Evolutionary conservation across 2,888 invertebrate genomes (phyloP).

Genomic region (Folsomia candida): DNA sequence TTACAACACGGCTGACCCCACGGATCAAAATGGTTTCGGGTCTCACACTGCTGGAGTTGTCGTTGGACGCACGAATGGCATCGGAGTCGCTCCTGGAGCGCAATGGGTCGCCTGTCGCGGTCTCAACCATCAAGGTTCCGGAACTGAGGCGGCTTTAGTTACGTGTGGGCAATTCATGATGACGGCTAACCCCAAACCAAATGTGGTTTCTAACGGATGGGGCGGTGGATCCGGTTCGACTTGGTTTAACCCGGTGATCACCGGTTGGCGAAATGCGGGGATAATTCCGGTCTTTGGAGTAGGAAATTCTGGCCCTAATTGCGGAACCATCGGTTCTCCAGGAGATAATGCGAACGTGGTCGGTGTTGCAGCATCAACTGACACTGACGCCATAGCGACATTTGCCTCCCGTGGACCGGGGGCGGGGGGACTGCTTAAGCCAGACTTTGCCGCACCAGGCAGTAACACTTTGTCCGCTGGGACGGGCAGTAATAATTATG

Average conservation of each 20-base stretch:
- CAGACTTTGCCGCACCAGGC: conserved; percentile 25
- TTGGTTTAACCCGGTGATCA: background rate
- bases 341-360: conserved; percentile 11
- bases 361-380: conserved; percentile 16
- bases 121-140: background rate
- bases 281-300: conserved; percentile 14
- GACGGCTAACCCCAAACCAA: background rate
- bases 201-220: conserved; percentile 18
- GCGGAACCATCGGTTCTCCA: conserved; percentile 14
- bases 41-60: background rate
- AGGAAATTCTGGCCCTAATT: conserved; percentile 15
- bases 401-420: conserved; percentile 22
- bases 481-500: no score
- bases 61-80: background rate
- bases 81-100: background rate
- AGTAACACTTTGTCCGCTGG: conserved; percentile 1
- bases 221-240: background rate
- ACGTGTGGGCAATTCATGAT: conserved; percentile 15
- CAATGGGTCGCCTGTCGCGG: background rate
- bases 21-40: background rate
- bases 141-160: background rate
- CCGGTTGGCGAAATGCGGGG: background rate
- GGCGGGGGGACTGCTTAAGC: background rate
- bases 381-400: background rate
- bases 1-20: background rate